A percentile compares a stretch with the other conserved stretches of the same genome.
Conservation (phyloP, 2,888 invertebrate genomes). For the Gymnocheta viridis region DNA sequence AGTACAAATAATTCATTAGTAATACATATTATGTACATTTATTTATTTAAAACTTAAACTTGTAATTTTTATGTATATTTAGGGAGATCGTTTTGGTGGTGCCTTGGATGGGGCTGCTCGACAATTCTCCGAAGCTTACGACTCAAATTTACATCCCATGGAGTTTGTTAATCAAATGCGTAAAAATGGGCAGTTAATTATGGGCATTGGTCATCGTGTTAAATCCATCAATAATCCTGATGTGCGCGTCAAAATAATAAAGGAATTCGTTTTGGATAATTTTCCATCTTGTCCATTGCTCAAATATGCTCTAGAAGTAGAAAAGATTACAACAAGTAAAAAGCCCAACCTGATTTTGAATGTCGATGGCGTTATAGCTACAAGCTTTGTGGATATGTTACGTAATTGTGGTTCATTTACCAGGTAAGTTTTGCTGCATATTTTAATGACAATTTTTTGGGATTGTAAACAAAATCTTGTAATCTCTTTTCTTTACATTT, state of each 20-base stretch:
- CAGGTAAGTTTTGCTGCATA: slow-evolving; percentile 83
- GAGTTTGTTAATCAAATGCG: slow-evolving; percentile 99
- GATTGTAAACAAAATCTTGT: not conserved
- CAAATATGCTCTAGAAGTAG: slow-evolving; percentile 97
- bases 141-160: slow-evolving; percentile 96
- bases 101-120: slow-evolving; percentile 98
- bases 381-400: slow-evolving; percentile 97
- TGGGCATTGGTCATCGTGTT: slow-evolving; percentile 98
- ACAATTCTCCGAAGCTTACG: slow-evolving; percentile 98
- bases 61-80: slow-evolving; percentile 44
- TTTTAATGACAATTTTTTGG: not conserved
- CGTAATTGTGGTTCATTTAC: slow-evolving; percentile 97
- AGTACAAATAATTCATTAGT: slow-evolving; percentile 81
- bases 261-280: slow-evolving; percentile 95
- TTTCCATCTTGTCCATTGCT: slow-evolving; percentile 97
- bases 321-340: slow-evolving; percentile 99
- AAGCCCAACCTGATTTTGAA: slow-evolving; percentile 99
- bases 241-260: slow-evolving; percentile 97
- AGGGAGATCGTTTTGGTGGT: slow-evolving; percentile 99
- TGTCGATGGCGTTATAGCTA: slow-evolving; percentile 99
- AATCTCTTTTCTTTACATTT: slow-evolving; percentile 34
- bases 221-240: slow-evolving; percentile 99
- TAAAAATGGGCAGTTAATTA: slow-evolving; percentile 97
- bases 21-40: not conserved
- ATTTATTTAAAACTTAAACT: not conserved